Evolutionary conservation across 1,140 invertebrate species (phyloP).

Genomic region (Cyphomyrmex costatus): DNA sequence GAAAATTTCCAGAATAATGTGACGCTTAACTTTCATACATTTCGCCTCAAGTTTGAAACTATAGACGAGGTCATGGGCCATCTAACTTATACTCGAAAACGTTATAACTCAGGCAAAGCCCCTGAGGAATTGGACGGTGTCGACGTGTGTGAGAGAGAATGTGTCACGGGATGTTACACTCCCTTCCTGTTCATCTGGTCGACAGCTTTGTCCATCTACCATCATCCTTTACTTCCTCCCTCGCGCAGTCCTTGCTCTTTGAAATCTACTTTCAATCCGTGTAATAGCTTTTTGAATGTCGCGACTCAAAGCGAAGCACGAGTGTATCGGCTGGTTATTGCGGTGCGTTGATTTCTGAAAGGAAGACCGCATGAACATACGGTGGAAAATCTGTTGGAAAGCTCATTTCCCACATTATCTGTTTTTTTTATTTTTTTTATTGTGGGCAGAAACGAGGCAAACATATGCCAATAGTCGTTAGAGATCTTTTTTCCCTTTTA

Average conservation of each 20-base stretch:
- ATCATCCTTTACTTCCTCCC: constrained; percentile 16
- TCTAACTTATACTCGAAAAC: constrained; percentile 53
- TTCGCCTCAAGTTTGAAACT: constrained; percentile 41
- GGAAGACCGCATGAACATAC: constrained; percentile 35
- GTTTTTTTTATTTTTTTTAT: constrained; percentile 63
- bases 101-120: constrained; percentile 36
- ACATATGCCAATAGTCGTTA: not conserved
- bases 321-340: constrained; percentile 62
- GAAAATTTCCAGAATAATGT: constrained; percentile 37
- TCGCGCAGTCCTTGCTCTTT: constrained; percentile 36
- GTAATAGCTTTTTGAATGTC: constrained; percentile 72
- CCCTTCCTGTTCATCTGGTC: constrained; percentile 67
- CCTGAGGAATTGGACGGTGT: constrained; percentile 65
- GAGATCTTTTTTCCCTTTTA: not conserved
- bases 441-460: constrained; percentile 32
- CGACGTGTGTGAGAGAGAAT: constrained; percentile 68
- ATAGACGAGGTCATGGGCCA: constrained; percentile 48
- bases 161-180: constrained; percentile 75
- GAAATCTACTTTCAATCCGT: constrained; percentile 67
- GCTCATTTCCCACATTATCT: constrained; percentile 50
- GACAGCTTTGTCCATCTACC: constrained; percentile 65
- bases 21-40: constrained; percentile 39
- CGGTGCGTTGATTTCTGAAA: constrained; percentile 66
- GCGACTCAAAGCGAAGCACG: constrained; percentile 48
- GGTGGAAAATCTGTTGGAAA: constrained; percentile 9